A percentile compares a stretch with the other conserved stretches of the same genome.
These are phyloP conservation scores for Willowsia nigromaculata DNA, from an alignment of 2,888 invertebrate species.

Conservation along the genomic window DNA sequence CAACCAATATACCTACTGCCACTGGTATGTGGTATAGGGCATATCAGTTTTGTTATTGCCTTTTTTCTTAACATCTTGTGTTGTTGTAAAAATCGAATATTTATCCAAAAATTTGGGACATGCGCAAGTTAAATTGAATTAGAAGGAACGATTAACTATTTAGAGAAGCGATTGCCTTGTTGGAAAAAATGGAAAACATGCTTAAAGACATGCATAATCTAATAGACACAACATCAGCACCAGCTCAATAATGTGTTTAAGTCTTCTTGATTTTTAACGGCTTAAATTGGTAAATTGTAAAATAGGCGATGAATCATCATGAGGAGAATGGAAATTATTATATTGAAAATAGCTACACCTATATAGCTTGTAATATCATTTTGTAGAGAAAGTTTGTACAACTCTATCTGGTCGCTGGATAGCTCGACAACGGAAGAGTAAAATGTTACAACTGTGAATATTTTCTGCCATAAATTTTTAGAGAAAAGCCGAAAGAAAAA, in stretches of 20 bases:
- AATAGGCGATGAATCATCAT: not conserved
- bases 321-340: not conserved
- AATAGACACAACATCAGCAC: conserved; percentile 6
- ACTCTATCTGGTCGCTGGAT: not conserved
- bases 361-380: not conserved
- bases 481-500: not conserved
- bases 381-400: not conserved
- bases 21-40: too few relatives aligned
- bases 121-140: conserved; percentile 41
- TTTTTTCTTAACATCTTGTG: not conserved
- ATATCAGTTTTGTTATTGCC: not conserved
- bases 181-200: conserved; percentile 25
- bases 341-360: not conserved
- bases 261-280: conserved; percentile 5
- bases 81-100: conserved; percentile 50
- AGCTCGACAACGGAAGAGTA: not conserved
- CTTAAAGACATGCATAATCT: conserved; percentile 24
- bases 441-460: not conserved
- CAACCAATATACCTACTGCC: not conserved
- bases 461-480: not conserved
- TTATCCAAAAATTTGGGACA: conserved; percentile 50
- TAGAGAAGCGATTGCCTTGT: not conserved
- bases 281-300: not conserved
- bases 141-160: conserved; percentile 39
- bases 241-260: not conserved